A percentile compares a stretch with the other conserved stretches of the same genome.
Conservation (phyloP, 2,888 invertebrate genomes). For the Drosophila neotestacea region DNA sequence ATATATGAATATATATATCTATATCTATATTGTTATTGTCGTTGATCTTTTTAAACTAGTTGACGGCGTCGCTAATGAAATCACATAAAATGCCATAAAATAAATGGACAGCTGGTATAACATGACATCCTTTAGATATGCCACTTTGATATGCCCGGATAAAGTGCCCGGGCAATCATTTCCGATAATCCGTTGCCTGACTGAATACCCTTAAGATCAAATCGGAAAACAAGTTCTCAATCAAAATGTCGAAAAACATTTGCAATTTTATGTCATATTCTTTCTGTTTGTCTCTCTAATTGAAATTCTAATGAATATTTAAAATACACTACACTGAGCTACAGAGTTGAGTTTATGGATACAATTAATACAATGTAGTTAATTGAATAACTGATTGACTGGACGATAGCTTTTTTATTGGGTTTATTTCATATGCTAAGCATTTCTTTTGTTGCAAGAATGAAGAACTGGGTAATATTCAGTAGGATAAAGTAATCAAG, state of each 20-base stretch:
- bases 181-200: constrained; percentile 50
- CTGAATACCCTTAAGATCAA: constrained; percentile 28
- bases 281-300: constrained; percentile 36
- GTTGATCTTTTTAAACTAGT: constrained; percentile 20
- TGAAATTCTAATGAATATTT: constrained; percentile 52
- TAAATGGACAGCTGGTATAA: constrained; percentile 62
- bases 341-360: constrained; percentile 15
- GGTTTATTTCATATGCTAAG: too few relatives aligned
- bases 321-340: constrained; percentile 50
- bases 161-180: constrained; percentile 46
- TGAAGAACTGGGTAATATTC: too few relatives aligned
- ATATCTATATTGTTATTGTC: constrained; percentile 27
- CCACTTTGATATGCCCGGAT: constrained; percentile 45
- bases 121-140: constrained; percentile 78
- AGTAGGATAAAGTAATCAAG: too few relatives aligned
- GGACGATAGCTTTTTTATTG: too few relatives aligned
- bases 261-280: constrained; percentile 63
- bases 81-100: constrained; percentile 62
- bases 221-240: constrained; percentile 68
- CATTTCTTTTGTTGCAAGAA: too few relatives aligned
- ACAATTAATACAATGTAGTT: too few relatives aligned
- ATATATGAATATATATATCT: constrained; percentile 17
- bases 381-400: too few relatives aligned
- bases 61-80: constrained; percentile 67
- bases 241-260: constrained; percentile 53